These are phyloP conservation scores for Drosophila trichaetosa DNA, from an alignment of 2,888 invertebrate genomes.

Conservation along the genomic window DNA sequence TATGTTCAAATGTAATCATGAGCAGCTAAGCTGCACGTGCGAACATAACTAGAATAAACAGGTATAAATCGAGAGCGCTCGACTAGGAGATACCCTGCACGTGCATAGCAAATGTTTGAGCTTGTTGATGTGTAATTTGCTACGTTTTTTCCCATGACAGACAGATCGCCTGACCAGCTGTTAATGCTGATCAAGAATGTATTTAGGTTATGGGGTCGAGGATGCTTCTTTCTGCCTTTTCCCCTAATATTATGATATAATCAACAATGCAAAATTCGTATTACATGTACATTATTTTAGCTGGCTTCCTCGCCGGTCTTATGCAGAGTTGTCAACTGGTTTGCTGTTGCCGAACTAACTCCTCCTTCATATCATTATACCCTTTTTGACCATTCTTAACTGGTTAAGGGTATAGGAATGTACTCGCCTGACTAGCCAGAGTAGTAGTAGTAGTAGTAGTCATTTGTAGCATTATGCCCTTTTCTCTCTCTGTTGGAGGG, in stretches of 20 bases:
- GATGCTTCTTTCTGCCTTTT: neutral
- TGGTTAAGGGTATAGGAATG: neutral
- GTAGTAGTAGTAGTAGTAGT: neutral
- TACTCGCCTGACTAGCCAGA: neutral
- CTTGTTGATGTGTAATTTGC: neutral
- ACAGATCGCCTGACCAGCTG: neutral
- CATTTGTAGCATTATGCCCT: slow-evolving; percentile 12
- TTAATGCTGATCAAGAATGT: neutral
- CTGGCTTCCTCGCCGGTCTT: neutral
- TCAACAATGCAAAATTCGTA: neutral
- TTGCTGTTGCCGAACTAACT: neutral
- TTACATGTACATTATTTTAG: neutral
- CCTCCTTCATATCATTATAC: neutral
- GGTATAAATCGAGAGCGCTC: neutral
- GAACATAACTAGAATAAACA: neutral
- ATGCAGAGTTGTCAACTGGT: neutral
- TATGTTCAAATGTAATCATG: neutral
- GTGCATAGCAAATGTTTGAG: neutral
- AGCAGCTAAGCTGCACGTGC: neutral
- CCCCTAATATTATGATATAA: neutral
- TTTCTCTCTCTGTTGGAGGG: slow-evolving; percentile 11
- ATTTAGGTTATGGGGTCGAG: neutral
- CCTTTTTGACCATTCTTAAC: neutral
- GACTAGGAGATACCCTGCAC: neutral
- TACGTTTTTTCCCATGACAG: neutral